phyloP scores from a whole-genome alignment of 1,140 invertebrate species.

The Eufriesea mexicana region DNA sequence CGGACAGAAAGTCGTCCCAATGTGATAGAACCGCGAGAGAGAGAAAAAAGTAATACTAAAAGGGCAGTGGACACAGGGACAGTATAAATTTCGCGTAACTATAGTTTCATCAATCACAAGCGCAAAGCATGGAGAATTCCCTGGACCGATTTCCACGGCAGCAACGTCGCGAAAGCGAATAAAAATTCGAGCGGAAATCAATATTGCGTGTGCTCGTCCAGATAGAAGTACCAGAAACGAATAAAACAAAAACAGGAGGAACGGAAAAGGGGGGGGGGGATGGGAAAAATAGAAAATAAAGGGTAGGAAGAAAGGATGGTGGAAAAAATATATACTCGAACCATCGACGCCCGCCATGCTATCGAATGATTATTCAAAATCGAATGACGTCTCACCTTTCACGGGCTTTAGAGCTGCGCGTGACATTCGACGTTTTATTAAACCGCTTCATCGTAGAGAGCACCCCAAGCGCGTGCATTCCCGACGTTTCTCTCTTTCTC shows the following conservation, averaged over 20 bases:
- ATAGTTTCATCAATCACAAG: conserved; percentile 31
- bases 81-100: conserved; percentile 23
- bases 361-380: conserved; percentile 28
- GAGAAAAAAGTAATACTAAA: neutral
- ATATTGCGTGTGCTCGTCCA: conserved; percentile 21
- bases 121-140: conserved; percentile 26
- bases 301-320: neutral
- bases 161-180: conserved; percentile 28
- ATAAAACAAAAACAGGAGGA: conserved; percentile 9
- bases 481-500: neutral
- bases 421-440: conserved; percentile 10
- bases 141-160: conserved; percentile 9
- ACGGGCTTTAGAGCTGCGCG: neutral
- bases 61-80: neutral
- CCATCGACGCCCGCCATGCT: no score
- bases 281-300: neutral
- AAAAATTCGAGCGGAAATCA: conserved; percentile 48
- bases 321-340: neutral
- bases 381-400: neutral
- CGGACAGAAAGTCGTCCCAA: no score
- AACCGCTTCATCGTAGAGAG: neutral
- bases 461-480: neutral
- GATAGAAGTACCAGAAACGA: conserved; percentile 30
- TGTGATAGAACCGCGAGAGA: neutral
- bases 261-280: no score